These are phyloP conservation scores for Meloidogyne exigua DNA, from an alignment of 1,140 invertebrate species.

Conservation along the genomic window DNA sequence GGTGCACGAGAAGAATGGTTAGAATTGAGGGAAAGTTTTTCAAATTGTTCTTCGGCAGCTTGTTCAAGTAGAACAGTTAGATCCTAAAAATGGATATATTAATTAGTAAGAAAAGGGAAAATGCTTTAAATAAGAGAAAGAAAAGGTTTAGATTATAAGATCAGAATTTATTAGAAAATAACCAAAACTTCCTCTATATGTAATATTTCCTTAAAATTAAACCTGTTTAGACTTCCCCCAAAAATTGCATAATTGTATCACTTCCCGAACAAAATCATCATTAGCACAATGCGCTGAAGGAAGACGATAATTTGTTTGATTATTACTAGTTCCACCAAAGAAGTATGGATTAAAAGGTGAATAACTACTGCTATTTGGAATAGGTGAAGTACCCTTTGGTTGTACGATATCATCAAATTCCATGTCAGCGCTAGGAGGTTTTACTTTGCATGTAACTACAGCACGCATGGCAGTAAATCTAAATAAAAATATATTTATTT, in stretches of 20 bases:
- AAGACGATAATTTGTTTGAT: conserved; percentile 33
- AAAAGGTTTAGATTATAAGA: neutral
- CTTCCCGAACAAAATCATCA: conserved; percentile 58
- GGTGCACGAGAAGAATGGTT: conserved; percentile 15
- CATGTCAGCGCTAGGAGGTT: conserved; percentile 58
- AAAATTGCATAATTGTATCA: conserved; percentile 59
- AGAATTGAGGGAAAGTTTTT: conserved; percentile 13
- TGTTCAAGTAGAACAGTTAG: conserved; percentile 16
- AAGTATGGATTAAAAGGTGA: conserved; percentile 13
- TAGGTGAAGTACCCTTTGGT: conserved; percentile 15
- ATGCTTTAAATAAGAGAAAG: too few species aligned
- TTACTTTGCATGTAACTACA: conserved; percentile 64
- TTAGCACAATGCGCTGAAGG: conserved; percentile 38
- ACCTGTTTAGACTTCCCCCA: conserved; percentile 63
- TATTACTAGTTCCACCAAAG: neutral
- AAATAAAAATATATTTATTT: neutral
- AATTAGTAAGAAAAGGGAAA: too few species aligned
- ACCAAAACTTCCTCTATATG: neutral
- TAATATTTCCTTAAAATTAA: neutral
- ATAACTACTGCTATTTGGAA: conserved; percentile 16
- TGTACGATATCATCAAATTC: conserved; percentile 30
- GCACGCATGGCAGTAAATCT: conserved; percentile 62
- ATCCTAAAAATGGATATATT: conserved; percentile 4
- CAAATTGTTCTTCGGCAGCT: conserved; percentile 22
- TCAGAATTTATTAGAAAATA: neutral